phyloP scores from a whole-genome alignment of 2,113 vertebrate genomes.

The Pao palembangensis region DNA sequence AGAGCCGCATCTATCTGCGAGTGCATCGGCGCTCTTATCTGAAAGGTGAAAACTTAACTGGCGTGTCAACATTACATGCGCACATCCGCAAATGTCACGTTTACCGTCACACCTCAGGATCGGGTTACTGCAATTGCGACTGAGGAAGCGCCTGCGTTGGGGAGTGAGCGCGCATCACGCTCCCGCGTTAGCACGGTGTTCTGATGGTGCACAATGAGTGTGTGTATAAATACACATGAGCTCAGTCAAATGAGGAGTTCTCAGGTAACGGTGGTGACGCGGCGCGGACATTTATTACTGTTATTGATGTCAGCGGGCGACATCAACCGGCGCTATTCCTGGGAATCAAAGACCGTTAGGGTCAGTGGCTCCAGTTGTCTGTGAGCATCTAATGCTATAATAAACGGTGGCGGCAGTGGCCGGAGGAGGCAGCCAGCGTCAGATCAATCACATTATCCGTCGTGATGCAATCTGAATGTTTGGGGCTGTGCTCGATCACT shows the following conservation, averaged over 20 bases:
- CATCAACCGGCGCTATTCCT: conserved; percentile 68
- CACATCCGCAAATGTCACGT: conserved; percentile 52
- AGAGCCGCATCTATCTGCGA: neutral
- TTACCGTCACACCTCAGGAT: conserved; percentile 65
- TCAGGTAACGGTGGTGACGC: conserved; percentile 28
- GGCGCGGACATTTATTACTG: conserved; percentile 58
- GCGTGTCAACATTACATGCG: conserved; percentile 24
- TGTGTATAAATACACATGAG: too few relatives aligned
- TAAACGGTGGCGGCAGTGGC: conserved; percentile 46
- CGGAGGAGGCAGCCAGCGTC: conserved; percentile 32
- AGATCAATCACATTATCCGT: conserved; percentile 54
- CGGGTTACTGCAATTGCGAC: conserved; percentile 45
- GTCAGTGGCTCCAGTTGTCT: conserved; percentile 56
- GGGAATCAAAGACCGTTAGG: conserved; percentile 64
- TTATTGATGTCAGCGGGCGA: conserved; percentile 54
- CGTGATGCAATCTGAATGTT: conserved; percentile 36
- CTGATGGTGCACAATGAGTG: too few relatives aligned
- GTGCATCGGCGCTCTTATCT: conserved; percentile 28
- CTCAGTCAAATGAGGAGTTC: neutral
- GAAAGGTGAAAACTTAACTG: conserved; percentile 17
- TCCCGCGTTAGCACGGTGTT: neutral
- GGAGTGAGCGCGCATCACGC: neutral
- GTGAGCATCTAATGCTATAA: conserved; percentile 59
- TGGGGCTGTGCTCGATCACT: conserved; percentile 16
- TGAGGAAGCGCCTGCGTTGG: conserved; percentile 32